Evolutionary conservation across 2,797 vertebrate genomes (phyloP).

Genomic region (Hippoglossus hippoglossus): DNA sequence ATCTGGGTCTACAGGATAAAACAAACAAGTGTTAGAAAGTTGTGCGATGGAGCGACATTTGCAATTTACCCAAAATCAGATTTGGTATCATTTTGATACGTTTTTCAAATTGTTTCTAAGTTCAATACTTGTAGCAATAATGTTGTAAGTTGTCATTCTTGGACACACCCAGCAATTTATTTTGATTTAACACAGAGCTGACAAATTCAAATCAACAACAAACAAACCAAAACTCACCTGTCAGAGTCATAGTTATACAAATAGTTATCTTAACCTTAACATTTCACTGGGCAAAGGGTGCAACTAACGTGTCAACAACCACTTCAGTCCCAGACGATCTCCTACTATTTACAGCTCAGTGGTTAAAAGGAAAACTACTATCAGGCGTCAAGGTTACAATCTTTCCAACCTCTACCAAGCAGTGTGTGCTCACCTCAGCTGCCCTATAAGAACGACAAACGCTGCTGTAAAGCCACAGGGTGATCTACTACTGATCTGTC

Average conservation of each 20-base stretch:
- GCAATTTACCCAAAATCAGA: background rate
- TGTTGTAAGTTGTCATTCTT: background rate
- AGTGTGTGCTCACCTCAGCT: constrained; percentile 30
- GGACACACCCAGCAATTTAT: background rate
- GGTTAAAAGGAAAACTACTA: background rate
- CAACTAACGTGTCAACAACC: background rate
- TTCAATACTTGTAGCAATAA: background rate
- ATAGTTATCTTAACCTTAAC: background rate
- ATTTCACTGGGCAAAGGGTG: background rate
- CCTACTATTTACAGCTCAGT: background rate
- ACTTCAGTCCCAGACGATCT: background rate
- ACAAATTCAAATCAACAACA: constrained; percentile 4
- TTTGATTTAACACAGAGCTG: background rate
- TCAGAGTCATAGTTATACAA: background rate
- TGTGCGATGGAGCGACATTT: background rate
- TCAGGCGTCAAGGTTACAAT: background rate
- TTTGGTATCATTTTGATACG: too few species aligned
- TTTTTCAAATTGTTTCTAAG: background rate
- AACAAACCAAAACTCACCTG: constrained; percentile 31
- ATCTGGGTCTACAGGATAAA: constrained; percentile 94
- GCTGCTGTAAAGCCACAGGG: constrained; percentile 35
- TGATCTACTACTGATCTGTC: constrained; percentile 54
- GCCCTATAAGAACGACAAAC: constrained; percentile 40
- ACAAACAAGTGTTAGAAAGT: constrained; percentile 55
- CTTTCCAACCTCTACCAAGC: background rate